A percentile compares a stretch with the other conserved stretches of the same genome.
Evolutionary conservation across 2,113 vertebrate species (phyloP).

Genomic region (Poecilia latipinna): DNA sequence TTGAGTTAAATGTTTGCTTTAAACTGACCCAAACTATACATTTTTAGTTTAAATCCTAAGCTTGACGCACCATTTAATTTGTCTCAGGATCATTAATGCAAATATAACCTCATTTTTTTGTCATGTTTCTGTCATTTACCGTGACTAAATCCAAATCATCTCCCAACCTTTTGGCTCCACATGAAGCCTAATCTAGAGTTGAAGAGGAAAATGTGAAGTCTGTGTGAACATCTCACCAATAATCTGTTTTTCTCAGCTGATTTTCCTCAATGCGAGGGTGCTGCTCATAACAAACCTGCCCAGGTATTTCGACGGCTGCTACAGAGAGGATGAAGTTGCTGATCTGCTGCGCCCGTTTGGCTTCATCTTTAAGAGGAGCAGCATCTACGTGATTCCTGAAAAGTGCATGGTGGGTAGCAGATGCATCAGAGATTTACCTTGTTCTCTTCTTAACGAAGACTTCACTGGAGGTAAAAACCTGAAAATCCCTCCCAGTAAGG

Average conservation of each 20-base stretch:
- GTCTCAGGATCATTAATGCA: too few species aligned
- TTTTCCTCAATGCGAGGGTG: background rate
- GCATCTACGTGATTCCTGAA: slow-evolving; percentile 38
- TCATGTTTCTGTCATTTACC: too few species aligned
- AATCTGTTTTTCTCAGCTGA: background rate
- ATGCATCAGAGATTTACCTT: background rate
- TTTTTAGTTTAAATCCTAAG: too few species aligned
- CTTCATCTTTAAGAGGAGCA: background rate
- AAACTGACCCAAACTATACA: background rate
- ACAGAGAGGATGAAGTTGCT: slow-evolving; percentile 33
- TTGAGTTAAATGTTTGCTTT: too few species aligned
- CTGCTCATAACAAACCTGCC: slow-evolving; percentile 43
- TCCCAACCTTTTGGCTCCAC: background rate
- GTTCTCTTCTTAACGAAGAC: too few species aligned
- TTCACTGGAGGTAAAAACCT: too few species aligned
- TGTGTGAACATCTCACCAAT: background rate
- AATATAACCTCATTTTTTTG: too few species aligned
- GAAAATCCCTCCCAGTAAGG: background rate
- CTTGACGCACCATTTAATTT: too few species aligned
- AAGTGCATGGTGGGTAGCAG: slow-evolving; percentile 17
- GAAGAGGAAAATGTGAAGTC: background rate
- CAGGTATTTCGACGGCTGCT: background rate
- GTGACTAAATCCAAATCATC: background rate
- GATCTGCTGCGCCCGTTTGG: slow-evolving; percentile 16
- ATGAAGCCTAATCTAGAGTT: background rate